Conservation (phyloP, 92 coral and sea anemone species). For the Muricea muricata region DNA sequence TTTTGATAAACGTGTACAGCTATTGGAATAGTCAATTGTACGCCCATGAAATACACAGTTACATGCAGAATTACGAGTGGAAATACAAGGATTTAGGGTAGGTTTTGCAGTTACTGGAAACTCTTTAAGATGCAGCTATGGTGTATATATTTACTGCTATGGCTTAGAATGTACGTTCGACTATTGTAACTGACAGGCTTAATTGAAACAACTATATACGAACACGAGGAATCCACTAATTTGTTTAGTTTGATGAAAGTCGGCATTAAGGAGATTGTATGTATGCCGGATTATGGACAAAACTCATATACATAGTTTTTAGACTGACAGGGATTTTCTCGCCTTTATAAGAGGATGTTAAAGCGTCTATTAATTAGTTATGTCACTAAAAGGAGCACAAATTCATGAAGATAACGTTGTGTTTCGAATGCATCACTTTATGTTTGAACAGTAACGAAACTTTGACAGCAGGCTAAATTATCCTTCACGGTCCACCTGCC, state of each 20-base stretch:
- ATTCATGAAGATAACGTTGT: neutral
- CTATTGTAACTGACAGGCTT: neutral
- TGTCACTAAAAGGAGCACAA: neutral
- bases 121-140: no score
- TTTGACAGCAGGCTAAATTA: neutral
- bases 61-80: no score
- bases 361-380: neutral
- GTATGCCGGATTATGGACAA: neutral
- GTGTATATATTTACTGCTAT: no score
- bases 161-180: no score
- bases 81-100: no score
- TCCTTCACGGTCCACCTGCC: neutral
- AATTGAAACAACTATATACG: neutral
- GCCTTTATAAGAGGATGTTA: neutral
- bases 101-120: no score
- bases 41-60: no score
- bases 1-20: no score
- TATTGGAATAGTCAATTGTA: no score
- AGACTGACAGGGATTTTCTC: neutral
- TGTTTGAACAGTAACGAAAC: neutral
- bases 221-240: neutral
- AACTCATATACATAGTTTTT: neutral
- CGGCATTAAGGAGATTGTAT: constrained; percentile 7
- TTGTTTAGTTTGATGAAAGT: constrained; percentile 2
- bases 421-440: neutral